Conservation (phyloP, 2,113 vertebrate genomes). For the Sapayoa aenigma region DNA sequence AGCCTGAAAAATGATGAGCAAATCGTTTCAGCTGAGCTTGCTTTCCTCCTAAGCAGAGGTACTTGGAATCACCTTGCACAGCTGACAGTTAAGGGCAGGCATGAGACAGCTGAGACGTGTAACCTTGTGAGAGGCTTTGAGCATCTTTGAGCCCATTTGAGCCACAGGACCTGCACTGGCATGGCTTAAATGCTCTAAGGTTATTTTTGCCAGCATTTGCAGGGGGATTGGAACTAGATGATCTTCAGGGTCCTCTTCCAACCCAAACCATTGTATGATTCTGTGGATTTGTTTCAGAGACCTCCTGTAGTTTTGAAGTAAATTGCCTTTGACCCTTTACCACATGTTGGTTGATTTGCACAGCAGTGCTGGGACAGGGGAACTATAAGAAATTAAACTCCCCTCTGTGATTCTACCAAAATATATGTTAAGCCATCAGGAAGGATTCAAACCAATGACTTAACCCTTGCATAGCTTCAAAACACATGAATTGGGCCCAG, state of each 20-base stretch:
- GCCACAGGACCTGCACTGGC: background rate
- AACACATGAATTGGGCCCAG: fast-evolving
- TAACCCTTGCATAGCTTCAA: background rate
- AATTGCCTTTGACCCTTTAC: background rate
- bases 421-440: background rate
- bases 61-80: background rate
- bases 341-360: fast-evolving
- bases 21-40: background rate
- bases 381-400: background rate
- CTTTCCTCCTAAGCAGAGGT: background rate
- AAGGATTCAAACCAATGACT: background rate
- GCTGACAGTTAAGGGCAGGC: background rate
- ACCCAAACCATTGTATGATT: background rate
- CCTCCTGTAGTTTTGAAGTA: background rate
- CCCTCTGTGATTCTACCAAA: background rate
- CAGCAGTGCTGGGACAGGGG: background rate
- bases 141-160: too few species aligned
- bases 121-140: too few species aligned
- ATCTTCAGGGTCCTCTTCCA: background rate
- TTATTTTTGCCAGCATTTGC: background rate
- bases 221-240: background rate
- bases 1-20: background rate
- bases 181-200: background rate
- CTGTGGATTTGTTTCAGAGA: background rate
- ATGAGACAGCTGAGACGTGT: background rate